These are phyloP conservation scores for Tragopan temminckii DNA, from an alignment of 2,797 vertebrate genomes.

Conservation along the genomic window DNA sequence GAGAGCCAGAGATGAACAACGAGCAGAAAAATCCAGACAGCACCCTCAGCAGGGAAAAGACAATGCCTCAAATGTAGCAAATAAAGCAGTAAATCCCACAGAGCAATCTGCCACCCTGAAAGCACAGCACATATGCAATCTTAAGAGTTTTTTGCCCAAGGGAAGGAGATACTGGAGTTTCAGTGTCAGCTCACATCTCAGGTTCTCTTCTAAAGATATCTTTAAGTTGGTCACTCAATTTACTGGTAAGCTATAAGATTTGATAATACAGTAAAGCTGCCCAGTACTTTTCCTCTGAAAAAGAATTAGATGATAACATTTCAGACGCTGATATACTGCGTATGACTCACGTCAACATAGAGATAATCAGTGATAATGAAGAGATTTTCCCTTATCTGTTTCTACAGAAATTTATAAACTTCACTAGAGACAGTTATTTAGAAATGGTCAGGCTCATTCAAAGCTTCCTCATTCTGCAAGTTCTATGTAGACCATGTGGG, in stretches of 20 bases:
- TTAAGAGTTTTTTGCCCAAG: constrained; percentile 10
- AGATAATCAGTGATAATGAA: background rate
- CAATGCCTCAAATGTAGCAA: background rate
- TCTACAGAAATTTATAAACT: background rate
- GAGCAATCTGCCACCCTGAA: constrained; percentile 4
- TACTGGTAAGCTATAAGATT: background rate
- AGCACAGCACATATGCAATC: background rate
- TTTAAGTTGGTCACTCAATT: constrained; percentile 7
- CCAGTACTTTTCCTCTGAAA: background rate
- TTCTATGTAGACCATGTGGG: background rate
- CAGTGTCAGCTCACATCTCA: background rate
- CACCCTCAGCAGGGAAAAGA: background rate
- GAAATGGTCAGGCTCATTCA: background rate
- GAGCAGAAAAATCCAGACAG: background rate
- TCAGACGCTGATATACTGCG: background rate
- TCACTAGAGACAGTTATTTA: background rate
- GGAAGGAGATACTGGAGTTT: constrained; percentile 19
- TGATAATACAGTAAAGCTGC: background rate
- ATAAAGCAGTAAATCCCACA: constrained; percentile 20
- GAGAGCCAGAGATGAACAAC: background rate
- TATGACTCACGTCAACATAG: background rate
- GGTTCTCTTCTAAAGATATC: background rate
- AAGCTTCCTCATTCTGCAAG: background rate
- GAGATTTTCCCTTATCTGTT: background rate
- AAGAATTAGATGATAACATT: background rate